Conservation (phyloP, 2,888 invertebrate species). For the Autographa gamma region DNA sequence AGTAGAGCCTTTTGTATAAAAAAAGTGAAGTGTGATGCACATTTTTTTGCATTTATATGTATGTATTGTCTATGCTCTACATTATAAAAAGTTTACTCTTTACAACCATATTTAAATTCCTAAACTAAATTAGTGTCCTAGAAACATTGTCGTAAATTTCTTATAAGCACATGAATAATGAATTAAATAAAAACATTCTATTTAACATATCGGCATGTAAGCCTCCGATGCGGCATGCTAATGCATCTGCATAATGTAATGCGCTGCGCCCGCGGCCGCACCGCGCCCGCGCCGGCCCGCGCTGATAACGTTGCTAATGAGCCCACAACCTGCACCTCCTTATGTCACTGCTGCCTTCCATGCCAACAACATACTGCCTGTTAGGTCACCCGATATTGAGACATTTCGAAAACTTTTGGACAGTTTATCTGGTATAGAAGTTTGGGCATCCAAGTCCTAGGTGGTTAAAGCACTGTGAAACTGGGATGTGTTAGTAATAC, state of each 20-base stretch:
- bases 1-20: no score
- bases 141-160: no score
- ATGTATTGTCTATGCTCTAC: no score
- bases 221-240: conserved; percentile 50
- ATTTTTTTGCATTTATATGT: no score
- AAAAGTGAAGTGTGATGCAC: no score
- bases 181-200: not conserved
- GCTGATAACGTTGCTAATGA: conserved; percentile 75
- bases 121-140: no score
- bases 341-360: conserved; percentile 30
- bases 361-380: conserved; percentile 12
- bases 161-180: not conserved
- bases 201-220: conserved; percentile 24
- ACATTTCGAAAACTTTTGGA: not conserved
- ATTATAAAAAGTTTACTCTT: no score
- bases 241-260: conserved; percentile 71
- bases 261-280: conserved; percentile 63
- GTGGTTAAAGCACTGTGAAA: no score
- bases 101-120: no score
- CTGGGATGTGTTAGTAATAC: no score
- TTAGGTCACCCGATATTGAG: not conserved
- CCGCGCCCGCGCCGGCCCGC: conserved; percentile 38
- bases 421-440: not conserved
- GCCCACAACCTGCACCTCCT: conserved; percentile 33
- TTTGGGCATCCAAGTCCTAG: no score